Evolutionary conservation across 2,113 vertebrate species (phyloP), one percentile per base, ranked within the genome.

Genomic region (Psophia crepitans): DNA sequence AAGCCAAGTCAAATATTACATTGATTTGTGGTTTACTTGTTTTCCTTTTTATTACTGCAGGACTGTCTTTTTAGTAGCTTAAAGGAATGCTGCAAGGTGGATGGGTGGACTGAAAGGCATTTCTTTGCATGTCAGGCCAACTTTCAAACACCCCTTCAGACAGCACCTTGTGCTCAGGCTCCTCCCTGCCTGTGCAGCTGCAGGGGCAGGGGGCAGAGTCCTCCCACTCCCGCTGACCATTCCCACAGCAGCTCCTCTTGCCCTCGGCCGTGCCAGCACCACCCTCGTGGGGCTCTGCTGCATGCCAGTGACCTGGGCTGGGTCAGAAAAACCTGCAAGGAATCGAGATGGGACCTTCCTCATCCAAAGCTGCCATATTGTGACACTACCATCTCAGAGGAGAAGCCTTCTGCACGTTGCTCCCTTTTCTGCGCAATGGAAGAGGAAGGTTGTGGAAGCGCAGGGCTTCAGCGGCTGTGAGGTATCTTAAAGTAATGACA

Each of bases 11-110:
- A 94, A 97, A 95, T 85, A 95, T 87, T 87, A 43, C 86, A 84
- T 2, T 93, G 90, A 96, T 95, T 95, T 96, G 82, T 90, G 91
- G 77, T 89, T 92, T 90, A 80, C 64, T 95, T 94, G 64, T 94
- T 95, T 94, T 91, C 74, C 37, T 90, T 93, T 57, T 93, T 43
- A n/a, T 85, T 96, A 83, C 63, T 70, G 60, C 11, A 90, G 75
- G 19, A 92, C 46, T 35, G 33, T 78, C 90, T 78, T 86, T 86
- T 86, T 26, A 73, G 57, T 33, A 82, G 70, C 70, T 85, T 73
- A 84, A 80, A 86, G 83, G 70, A 93, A 53, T 7, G 44, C 73
- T 84, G 69, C 76, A 94, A 96, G 85, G 84, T 85, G 92, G 44
- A 83, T 46, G 63, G 80, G 37, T 33, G 43, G 68, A 51, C 54